Base-by-base conservation (phyloP, 2,888 invertebrate genomes). In the Bellardia pandia region DNA sequence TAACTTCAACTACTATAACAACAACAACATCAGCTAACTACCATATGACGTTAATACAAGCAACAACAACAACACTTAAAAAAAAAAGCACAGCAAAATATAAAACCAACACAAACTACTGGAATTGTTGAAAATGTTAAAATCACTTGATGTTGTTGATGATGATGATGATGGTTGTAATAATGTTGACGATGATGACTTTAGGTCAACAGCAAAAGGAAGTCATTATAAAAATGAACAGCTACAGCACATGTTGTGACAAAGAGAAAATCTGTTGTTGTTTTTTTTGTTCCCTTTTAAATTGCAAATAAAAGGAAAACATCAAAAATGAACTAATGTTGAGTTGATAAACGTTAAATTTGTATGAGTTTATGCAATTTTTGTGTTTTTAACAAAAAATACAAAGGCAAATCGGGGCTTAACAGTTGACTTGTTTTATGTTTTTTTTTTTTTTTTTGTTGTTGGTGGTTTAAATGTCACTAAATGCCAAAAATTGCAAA, bases 131-230 rank as follows among this genome's bases (percentile, higher is more conserved):
- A 72, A 74, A 60, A 51, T 13, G 16, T 30, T 74, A 33, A 85
- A 79, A 74, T 69, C 40, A 79, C 74, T 69, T 69, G 69, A 69
- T 60, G 60, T 56, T 40, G 56, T 5, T 53, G 60, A 23, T 76
- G 72, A 23, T 9, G 48, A 14, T n/a, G 51, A 53, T 69, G 56
- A 62, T 74, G 75, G 42, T 69, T 62, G 45, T 42, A 51, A 79
- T 68, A 72, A 58, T 71, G 72, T 30, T 56, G 77, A 51, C 51
- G 72, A 37, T 68, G 81, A 82, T 86, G 77, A 77, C 82, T 86
- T 86, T 77, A 40, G 86, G 82, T 82, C 86, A 86, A 86, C 86
- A 77, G 82, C 72, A 86, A 82, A 81, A 78, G 86, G 86, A 86
- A 86, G 86, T 86, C 77, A 86, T 86, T 86, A 86, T 81, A 78